Evolutionary conservation across 2,113 vertebrate species (phyloP).

Genomic region (Chamaetylas fuelleborni): DNA sequence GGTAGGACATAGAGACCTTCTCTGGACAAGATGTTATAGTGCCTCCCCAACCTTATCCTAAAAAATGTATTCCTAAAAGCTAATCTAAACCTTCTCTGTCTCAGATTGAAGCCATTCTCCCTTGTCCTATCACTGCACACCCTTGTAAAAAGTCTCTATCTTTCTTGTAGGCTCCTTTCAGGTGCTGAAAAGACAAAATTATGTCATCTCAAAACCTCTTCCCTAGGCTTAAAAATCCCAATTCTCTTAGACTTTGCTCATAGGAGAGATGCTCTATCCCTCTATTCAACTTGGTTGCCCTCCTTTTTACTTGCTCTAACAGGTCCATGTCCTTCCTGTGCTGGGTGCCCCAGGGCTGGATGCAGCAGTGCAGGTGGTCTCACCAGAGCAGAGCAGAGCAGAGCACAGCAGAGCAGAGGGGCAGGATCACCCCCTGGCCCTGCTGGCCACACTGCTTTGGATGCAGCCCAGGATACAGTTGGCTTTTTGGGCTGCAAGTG

Average conservation of each 20-base stretch:
- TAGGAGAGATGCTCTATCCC: background rate
- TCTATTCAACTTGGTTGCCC: background rate
- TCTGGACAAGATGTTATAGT: background rate
- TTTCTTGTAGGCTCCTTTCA: background rate
- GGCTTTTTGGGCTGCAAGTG: background rate
- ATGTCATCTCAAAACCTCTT: background rate
- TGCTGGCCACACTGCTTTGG: background rate
- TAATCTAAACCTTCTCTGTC: background rate
- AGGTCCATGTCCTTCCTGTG: background rate
- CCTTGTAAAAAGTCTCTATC: background rate
- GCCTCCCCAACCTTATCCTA: background rate
- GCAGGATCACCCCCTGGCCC: background rate
- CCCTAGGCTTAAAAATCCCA: background rate
- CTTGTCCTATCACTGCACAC: background rate
- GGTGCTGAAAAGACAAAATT: background rate
- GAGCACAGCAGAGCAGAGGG: too few relatives aligned
- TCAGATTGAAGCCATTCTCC: background rate
- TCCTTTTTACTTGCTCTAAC: too few relatives aligned
- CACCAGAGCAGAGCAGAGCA: background rate
- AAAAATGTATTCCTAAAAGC: background rate
- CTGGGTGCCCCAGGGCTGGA: accelerated
- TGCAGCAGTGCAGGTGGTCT: background rate
- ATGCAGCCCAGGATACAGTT: background rate
- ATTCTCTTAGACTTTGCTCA: background rate
- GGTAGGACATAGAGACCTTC: accelerated